Evolutionary conservation across 2,888 invertebrate species (phyloP), one percentile per base, ranked within the genome.

Genomic region (Tupiocoris notatus): DNA sequence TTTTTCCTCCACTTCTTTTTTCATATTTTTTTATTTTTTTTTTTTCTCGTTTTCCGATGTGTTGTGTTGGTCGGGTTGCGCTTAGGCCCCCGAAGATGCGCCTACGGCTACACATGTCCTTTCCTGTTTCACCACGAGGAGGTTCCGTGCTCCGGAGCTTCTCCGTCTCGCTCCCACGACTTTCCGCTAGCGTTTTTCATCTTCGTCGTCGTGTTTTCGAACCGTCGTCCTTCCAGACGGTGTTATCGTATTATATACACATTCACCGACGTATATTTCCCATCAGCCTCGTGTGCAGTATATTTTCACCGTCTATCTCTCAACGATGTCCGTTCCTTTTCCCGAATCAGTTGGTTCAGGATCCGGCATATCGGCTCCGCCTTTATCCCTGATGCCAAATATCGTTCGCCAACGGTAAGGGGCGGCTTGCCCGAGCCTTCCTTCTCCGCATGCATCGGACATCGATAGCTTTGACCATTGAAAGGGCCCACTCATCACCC

Each of bases 11-110:
- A n/a, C n/a, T n/a, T n/a, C n/a, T 63, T 63, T 63, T 63, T 22
- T 63, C 6, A 12, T 39, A 39, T 39, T 39, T 39, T 39, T 39
- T 7, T 39, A 7, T 39, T 39, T 39, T 22, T 20, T 63, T 63
- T 20, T 63, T 9, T 70, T 70, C 18, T 70, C 59, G 58, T 70
- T n/a, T n/a, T n/a, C n/a, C n/a, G n/a, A n/a, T 59, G 70, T 61
- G 70, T 70, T 58, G 70, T 61, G 70, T 70, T 58, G 70, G 70
- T 59, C 61, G 70, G 70, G 70, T 61, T 70, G 70, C 70, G 59
- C 58, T 70, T 58, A 58, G 70, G 61, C 70, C 70, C 70, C 70
- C 70, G 70, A 70, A 70, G 70, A 70, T 70, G 70, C 61, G 70
- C 70, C 61, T 70, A 22, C 24, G 70, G 70, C 70, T 70, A 70